Evolutionary conservation across 2,888 invertebrate species (phyloP), one percentile per base, ranked within the genome.

Genomic region (Thalpophila matura): DNA sequence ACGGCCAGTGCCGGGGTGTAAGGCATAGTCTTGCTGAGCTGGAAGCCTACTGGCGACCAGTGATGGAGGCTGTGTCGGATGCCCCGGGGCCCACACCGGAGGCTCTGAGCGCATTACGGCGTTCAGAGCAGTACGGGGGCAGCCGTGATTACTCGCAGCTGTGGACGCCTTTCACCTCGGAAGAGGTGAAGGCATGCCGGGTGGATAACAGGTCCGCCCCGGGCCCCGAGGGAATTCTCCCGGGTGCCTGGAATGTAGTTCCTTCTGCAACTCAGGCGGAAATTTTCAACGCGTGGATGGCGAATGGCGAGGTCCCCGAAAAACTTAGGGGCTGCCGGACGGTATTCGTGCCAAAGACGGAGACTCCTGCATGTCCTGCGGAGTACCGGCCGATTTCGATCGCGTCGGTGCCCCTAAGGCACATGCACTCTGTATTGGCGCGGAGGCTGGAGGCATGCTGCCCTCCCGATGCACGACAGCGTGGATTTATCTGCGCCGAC

Each of bases 401-500:
- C 76, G 70, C 59, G 53, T 69, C 63, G 38, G 59, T 68, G 27
- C 70, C 59, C 63, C 77, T 54, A 50, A 37, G 84, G 35, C 80
- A 86, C 47, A 59, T n/a, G n/a, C n/a, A n/a, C n/a, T n/a, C n/a
- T n/a, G n/a, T n/a, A n/a, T n/a, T n/a, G n/a, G n/a, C n/a, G n/a
- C n/a, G n/a, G n/a, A n/a, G n/a, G n/a, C n/a, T n/a, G n/a, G n/a
- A n/a, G n/a, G n/a, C n/a, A n/a, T 86, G 60, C 14, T 77, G 78
- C 51, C 75, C 78, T 27, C 78, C 74, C 0, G 78, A 82, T 55
- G 64, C 51, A 49, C 77, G 76, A 27, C 78, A 81, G 66, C 77
- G 77, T 27, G 75, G 77, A 54, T 80, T 83, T 47, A 73, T 77
- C n/a, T 67, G 80, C 42, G 77, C 80, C 1, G 90, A 90, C 58